These are phyloP conservation scores for Dromaius novaehollandiae DNA, from an alignment of 2,113 vertebrate genomes.

Conservation along the genomic window DNA sequence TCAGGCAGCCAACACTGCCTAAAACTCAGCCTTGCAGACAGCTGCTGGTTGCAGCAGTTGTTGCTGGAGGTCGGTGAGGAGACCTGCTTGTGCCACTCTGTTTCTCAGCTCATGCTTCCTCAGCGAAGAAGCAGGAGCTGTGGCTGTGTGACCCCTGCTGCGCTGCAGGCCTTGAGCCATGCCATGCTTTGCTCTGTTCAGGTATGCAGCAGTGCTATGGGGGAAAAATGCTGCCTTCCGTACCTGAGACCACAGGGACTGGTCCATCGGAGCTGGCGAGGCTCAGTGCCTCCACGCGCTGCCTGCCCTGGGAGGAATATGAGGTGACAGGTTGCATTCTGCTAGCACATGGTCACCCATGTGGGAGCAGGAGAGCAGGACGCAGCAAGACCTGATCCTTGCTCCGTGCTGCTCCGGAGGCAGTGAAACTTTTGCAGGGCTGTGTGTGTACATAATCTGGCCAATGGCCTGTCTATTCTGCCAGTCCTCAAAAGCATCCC, in stretches of 20 bases:
- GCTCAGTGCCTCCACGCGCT: too few species aligned
- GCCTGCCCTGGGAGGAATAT: too few species aligned
- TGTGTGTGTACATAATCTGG: neutral
- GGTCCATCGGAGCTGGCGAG: neutral
- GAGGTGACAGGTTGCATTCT: too few species aligned
- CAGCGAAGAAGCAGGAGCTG: neutral
- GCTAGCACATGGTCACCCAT: too few species aligned
- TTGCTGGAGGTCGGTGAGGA: neutral
- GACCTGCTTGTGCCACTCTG: neutral
- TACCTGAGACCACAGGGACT: neutral
- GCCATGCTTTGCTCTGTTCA: neutral
- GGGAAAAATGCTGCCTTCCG: neutral
- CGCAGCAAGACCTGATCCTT: neutral
- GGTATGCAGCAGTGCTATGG: neutral
- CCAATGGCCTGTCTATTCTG: neutral
- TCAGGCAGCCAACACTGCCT: too few species aligned
- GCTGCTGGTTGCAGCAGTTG: neutral
- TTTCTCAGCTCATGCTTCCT: neutral
- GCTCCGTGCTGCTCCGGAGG: neutral
- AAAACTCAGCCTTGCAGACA: too few species aligned
- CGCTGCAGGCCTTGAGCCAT: neutral
- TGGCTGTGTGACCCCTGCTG: neutral
- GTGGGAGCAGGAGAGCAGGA: neutral
- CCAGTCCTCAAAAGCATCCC: neutral
- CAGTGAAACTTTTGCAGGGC: neutral